Base-by-base conservation (phyloP, 2,113 vertebrate genomes). In the Sturnira hondurensis region DNA sequence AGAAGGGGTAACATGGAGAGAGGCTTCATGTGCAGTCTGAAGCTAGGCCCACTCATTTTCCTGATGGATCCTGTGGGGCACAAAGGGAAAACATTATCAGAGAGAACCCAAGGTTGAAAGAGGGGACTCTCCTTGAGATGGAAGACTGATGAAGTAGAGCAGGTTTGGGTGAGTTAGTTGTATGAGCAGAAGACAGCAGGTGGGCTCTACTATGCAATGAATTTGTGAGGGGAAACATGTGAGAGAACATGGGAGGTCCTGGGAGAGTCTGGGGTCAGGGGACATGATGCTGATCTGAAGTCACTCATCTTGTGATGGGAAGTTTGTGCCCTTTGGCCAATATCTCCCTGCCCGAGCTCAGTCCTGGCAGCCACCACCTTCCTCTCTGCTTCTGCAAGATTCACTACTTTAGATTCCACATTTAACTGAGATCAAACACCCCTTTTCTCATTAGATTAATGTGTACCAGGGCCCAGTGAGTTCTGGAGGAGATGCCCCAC, bases 41-140 rank as follows among this genome's bases (percentile, higher is more conserved):
- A 33, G 33, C 33, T 13, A 12, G 61, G 17, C 24, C 26, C 13
- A 8, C 61, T 47, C 7, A 1, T 50, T 67, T 36, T 58, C 38
- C 50, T 10, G 2, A 36, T 22, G 33, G 41, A 24, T 20, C 14
- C 3, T 2, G 11, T 2, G 33, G 50, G 6, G 6, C 2, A 8
- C 7, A 24, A 54, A 65, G 58, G 24, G 38, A n/a, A 74, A 31
- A 15, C 0, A 10, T 3, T 24, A 28, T 38, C 24, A 10, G 9
- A 56, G 26, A 36, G 43, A 68, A 58, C 33, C 41, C 9, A 43
- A 31, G 24, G 6, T 63, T 63, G 17, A 50, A 41, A 26, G 17
- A 1, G 41, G 50, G 19, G 20, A 8, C 36, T 2, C 4, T 33
- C 52, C 10, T 10, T 45, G 24, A 36, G 61, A 36, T 4, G 16